phyloP scores from a whole-genome alignment of 2,888 invertebrate genomes.

The Drosophila dives region DNA sequence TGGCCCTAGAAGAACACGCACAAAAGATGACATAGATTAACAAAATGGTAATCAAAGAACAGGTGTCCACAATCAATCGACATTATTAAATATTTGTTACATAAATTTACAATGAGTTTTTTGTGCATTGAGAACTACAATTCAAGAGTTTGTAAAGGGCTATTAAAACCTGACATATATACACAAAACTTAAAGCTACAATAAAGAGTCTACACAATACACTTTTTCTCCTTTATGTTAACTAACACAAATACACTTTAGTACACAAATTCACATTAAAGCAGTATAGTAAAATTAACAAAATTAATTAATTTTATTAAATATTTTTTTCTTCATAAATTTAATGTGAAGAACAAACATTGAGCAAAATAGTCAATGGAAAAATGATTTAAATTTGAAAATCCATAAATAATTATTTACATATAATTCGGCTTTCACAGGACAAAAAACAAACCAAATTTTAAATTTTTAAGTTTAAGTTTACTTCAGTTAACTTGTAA shows the following conservation, averaged over 20 bases:
- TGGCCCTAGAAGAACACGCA: slow-evolving; percentile 26
- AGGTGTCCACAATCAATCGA: background rate
- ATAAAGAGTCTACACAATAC: background rate
- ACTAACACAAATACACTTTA: too few species aligned
- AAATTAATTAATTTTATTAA: too few species aligned
- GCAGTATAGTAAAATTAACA: background rate
- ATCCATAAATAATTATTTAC: background rate
- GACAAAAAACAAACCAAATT: background rate
- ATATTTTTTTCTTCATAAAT: background rate
- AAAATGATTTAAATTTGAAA: background rate
- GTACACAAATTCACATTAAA: background rate
- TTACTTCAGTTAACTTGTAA: background rate
- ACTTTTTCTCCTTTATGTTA: too few species aligned
- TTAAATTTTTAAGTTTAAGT: too few species aligned
- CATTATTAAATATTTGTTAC: background rate
- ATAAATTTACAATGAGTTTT: background rate
- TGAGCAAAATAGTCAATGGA: background rate
- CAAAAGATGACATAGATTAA: background rate
- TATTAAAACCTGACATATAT: background rate
- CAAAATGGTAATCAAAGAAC: background rate
- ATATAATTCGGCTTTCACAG: background rate
- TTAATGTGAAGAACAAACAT: background rate
- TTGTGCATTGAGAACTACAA: background rate
- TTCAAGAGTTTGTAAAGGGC: background rate
- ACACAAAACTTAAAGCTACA: background rate